Base-by-base conservation (phyloP, 2,888 invertebrate species). In the Gnatocerus cornutus region DNA sequence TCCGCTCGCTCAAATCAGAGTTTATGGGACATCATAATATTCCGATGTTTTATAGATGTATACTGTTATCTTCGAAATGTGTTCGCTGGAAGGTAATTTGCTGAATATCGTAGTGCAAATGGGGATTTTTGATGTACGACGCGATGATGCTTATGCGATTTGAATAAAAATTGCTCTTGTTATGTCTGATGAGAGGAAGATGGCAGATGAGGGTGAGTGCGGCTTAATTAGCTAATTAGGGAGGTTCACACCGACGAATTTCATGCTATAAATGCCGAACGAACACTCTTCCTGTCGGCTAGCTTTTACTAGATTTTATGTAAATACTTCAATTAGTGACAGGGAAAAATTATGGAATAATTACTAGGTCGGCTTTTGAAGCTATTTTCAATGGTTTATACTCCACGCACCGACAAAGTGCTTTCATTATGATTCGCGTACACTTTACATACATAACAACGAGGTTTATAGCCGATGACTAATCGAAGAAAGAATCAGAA, bases 21-120 rank as follows among this genome's bases (percentile, higher is more conserved):
- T 85, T 85, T 85, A 85, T 85, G 84, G 83, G 84, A 83, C 83
- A 82, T 84, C 84, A 83, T 85, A 85, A 85, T 84, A 82, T 84
- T 81, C 79, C 79, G 76, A 84, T 84, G 84, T 84, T 84, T 85
- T 84, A 85, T 84, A 80, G 80, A 85, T 84, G 84, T 79, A 80
- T 79, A 79, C 83, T 78, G 83, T 83, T 83, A 83, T 82, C 81
- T 82, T 78, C 79, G 76, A 75, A 75, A 75, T 77, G 76, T 70
- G 77, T 73, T 75, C 69, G 64, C 71, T 74, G 75, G 77, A 69
- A 80, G 78, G 82, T 81, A 83, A 83, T 83, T 83, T 81, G 79
- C 77, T 74, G 76, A 79, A 82, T 81, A 80, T 80, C 79, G 79
- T 55, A 56, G 78, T 73, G 78, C 75, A 76, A 82, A 82, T 81